These are phyloP conservation scores for Brevipalpus yothersi DNA, from an alignment of 1,140 invertebrate genomes.

Conservation along the genomic window DNA sequence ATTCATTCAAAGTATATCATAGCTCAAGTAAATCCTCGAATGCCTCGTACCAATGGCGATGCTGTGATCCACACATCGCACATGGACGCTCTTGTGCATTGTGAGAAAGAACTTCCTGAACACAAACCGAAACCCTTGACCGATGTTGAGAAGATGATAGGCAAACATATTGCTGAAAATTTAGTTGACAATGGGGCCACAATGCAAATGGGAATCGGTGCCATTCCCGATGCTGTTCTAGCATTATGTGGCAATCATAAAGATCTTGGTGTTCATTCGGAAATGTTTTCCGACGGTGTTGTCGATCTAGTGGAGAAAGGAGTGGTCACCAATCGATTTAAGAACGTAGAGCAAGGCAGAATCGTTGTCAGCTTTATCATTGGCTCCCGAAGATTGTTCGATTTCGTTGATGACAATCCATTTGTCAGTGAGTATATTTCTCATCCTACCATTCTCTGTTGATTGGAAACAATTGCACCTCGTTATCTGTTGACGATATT, in stretches of 20 bases:
- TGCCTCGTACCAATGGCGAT: constrained; percentile 70
- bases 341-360: constrained; percentile 49
- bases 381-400: constrained; percentile 57
- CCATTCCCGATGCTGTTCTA: constrained; percentile 69
- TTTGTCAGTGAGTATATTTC: constrained; percentile 18
- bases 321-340: constrained; percentile 59
- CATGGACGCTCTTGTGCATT: constrained; percentile 58
- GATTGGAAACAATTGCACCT: background rate
- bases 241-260: constrained; percentile 51
- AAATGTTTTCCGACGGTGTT: constrained; percentile 78
- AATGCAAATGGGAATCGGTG: constrained; percentile 51
- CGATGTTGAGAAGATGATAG: constrained; percentile 51
- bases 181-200: constrained; percentile 73
- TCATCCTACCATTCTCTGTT: background rate
- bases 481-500: background rate
- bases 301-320: constrained; percentile 58
- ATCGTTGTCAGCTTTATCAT: constrained; percentile 68
- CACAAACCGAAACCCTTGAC: constrained; percentile 35
- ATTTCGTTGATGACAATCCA: constrained; percentile 79
- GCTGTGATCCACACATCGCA: constrained; percentile 58
- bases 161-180: constrained; percentile 62
- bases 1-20: constrained; percentile 62
- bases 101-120: constrained; percentile 41
- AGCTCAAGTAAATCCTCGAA: constrained; percentile 51
- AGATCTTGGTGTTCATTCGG: constrained; percentile 73